Percentiles rank a stretch among this genome's conserved stretches.
Evolutionary conservation across 2,113 vertebrate genomes (phyloP).

Genomic region (Seriola quinqueradiata): DNA sequence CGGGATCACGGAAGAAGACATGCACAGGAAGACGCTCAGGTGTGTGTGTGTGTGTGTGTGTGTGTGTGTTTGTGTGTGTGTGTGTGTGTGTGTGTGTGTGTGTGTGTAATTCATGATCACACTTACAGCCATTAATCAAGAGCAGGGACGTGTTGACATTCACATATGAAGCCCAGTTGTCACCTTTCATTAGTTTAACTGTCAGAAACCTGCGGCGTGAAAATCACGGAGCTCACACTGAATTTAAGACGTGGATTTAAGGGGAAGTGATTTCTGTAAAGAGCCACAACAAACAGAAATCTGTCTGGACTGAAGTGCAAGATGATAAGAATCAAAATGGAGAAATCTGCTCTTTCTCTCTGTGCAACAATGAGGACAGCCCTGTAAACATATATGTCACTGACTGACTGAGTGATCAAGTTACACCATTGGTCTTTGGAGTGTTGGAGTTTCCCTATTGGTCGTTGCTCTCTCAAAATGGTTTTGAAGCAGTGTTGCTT

Average conservation of each 20-base stretch:
- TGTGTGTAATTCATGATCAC: neutral
- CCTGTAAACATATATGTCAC: no score
- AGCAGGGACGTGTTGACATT: conserved; percentile 34
- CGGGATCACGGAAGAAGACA: conserved; percentile 90
- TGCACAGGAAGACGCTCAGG: conserved; percentile 90
- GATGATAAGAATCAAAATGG: neutral
- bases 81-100: no score
- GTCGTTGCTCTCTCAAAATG: no score
- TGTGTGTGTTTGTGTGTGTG: neutral
- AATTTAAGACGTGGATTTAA: neutral
- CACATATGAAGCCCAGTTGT: conserved; percentile 20
- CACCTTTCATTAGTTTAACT: conserved; percentile 21
- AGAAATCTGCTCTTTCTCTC: neutral
- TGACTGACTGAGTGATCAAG: no score
- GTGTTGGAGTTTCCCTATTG: no score
- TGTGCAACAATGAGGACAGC: no score
- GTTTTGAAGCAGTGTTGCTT: no score
- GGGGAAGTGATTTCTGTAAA: neutral
- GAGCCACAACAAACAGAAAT: neutral
- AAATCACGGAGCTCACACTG: accelerated
- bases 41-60: conserved; percentile 11
- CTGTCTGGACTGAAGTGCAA: neutral
- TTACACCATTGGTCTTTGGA: no score
- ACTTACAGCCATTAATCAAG: conserved; percentile 30
- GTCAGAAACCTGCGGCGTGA: neutral